Conservation (phyloP, 2,797 vertebrate species). For the Harpagifer antarcticus region DNA sequence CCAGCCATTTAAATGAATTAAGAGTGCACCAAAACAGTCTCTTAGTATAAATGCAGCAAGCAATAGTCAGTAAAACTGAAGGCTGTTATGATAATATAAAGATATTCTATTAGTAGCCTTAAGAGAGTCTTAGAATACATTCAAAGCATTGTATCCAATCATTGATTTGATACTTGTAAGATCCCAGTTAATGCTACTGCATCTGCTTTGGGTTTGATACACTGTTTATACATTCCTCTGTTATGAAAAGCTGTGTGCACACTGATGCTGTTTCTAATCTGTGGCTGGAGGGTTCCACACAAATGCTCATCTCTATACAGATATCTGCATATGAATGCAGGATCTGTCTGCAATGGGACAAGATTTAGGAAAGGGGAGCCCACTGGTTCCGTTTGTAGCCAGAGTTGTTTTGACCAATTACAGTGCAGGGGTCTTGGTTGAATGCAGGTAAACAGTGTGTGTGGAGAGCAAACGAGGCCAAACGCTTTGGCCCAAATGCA, state of each 20-base stretch:
- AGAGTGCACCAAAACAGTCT: neutral
- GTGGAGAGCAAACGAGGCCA: no score
- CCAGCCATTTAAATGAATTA: neutral
- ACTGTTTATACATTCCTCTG: neutral
- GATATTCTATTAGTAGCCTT: neutral
- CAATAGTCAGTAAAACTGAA: conserved; percentile 2
- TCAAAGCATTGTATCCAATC: conserved; percentile 6
- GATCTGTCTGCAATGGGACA: no score
- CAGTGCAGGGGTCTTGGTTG: no score
- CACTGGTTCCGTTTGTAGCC: no score
- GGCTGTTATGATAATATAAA: neutral
- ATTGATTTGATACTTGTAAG: conserved; percentile 14
- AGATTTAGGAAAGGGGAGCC: no score
- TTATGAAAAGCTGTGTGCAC: conserved; percentile 4
- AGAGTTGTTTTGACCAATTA: no score
- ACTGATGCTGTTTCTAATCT: conserved; percentile 2
- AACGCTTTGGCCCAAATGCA: no score
- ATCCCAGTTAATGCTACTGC: neutral
- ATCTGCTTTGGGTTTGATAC: neutral
- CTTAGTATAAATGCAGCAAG: neutral
- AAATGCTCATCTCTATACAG: no score
- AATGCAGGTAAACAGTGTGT: no score
- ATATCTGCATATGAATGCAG: no score
- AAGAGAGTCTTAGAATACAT: conserved; percentile 4
- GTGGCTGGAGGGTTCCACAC: neutral